These are phyloP conservation scores for Propithecus coquereli DNA, from an alignment of 2,113 vertebrate genomes.

Conservation along the genomic window DNA sequence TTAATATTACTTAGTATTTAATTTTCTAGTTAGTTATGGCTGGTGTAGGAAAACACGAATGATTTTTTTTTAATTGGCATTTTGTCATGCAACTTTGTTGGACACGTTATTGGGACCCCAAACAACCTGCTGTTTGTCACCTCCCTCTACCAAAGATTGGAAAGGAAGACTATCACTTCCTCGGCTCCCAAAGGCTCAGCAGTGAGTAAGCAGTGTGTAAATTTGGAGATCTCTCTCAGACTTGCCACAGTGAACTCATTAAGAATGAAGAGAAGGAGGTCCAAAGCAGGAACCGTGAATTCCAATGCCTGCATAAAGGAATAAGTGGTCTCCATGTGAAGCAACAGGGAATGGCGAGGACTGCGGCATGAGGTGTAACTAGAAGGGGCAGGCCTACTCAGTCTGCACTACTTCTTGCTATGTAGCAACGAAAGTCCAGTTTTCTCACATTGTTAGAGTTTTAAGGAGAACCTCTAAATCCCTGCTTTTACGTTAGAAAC, in stretches of 20 bases:
- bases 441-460: background rate
- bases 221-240: background rate
- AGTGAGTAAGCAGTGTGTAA: background rate
- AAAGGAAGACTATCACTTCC: background rate
- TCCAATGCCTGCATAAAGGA: background rate
- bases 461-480: background rate
- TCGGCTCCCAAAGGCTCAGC: background rate
- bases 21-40: background rate
- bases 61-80: background rate
- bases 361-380: background rate
- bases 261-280: background rate
- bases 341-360: background rate
- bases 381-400: background rate
- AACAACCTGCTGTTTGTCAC: background rate
- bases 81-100: background rate
- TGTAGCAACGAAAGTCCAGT: background rate
- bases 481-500: background rate
- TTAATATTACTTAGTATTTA: background rate
- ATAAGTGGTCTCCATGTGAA: background rate
- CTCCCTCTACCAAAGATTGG: background rate
- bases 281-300: background rate
- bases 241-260: background rate
- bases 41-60: background rate
- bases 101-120: background rate
- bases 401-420: background rate